These are phyloP conservation scores for Cheilosia vulpina DNA, from an alignment of 2,888 invertebrate species.

Conservation along the genomic window DNA sequence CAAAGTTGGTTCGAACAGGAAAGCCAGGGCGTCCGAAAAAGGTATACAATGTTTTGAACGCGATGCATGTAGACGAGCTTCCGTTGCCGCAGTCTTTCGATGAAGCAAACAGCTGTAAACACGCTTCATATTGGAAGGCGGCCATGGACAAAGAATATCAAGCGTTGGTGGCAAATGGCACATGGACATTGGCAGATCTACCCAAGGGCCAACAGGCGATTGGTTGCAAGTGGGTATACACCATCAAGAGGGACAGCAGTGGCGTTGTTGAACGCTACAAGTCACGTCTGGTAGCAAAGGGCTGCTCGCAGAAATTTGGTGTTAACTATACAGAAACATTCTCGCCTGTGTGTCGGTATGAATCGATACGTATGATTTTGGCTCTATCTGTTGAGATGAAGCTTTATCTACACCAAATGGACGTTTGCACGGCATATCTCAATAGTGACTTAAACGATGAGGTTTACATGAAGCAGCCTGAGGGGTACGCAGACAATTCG, in stretches of 20 bases:
- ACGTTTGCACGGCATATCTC: constrained; percentile 47
- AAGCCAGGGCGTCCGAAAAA: constrained; percentile 47
- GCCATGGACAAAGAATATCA: constrained; percentile 75
- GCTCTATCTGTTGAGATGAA: constrained; percentile 38
- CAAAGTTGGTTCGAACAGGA: constrained; percentile 38
- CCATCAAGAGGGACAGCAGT: constrained; percentile 14
- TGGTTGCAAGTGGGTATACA: constrained; percentile 75
- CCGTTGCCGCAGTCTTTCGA: constrained; percentile 29
- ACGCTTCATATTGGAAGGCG: constrained; percentile 25
- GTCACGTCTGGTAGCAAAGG: constrained; percentile 23
- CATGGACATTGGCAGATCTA: constrained; percentile 46
- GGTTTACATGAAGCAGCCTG: constrained; percentile 51
- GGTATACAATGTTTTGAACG: constrained; percentile 27
- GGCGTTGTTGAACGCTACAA: constrained; percentile 24
- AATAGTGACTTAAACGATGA: constrained; percentile 47
- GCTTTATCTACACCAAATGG: constrained; percentile 52
- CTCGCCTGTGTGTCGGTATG: constrained; percentile 39
- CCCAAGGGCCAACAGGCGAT: constrained; percentile 59
- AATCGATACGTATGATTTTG: constrained; percentile 33
- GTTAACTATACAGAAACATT: constrained; percentile 38
- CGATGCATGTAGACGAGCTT: no score
- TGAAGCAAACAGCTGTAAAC: constrained; percentile 13
- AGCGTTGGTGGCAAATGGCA: constrained; percentile 53
- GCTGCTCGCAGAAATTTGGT: constrained; percentile 21
- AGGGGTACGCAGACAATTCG: background rate